Percentiles rank a stretch among this genome's conserved stretches.
Evolutionary conservation across 2,113 vertebrate species (phyloP).

Genomic region (Neotragus pygmaeus): DNA sequence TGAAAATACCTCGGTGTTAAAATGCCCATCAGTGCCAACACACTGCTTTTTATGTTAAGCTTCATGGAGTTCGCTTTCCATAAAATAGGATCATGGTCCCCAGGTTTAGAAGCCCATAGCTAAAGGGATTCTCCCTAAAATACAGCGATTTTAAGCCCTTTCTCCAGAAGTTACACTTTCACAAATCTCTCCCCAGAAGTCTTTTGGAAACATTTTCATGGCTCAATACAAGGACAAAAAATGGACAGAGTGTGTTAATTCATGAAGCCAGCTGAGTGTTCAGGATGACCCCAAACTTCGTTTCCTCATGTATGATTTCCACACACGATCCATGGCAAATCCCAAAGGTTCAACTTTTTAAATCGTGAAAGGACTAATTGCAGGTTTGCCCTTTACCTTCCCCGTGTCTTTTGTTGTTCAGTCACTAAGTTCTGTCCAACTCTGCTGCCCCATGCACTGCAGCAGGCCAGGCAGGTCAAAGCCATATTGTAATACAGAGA

Average conservation of each 20-base stretch:
- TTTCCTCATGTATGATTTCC: constrained; percentile 6
- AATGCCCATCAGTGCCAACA: not conserved
- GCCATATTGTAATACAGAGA: not conserved
- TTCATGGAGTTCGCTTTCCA: not conserved
- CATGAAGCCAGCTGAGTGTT: not conserved
- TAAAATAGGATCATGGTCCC: not conserved
- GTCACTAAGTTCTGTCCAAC: not conserved
- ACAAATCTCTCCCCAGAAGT: not conserved
- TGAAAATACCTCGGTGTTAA: not conserved
- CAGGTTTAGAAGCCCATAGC: not conserved
- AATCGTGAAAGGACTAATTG: not conserved
- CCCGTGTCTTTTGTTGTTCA: not conserved
- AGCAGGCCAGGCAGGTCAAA: not conserved
- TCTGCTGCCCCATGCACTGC: not conserved
- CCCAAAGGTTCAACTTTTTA: not conserved
- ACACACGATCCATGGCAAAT: not conserved
- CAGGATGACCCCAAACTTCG: not conserved
- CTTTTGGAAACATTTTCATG: constrained; percentile 3
- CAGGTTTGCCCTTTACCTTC: not conserved
- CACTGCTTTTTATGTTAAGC: not conserved
- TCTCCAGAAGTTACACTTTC: not conserved
- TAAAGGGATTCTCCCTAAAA: not conserved
- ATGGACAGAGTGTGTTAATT: not conserved
- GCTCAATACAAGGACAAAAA: not conserved
- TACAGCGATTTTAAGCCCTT: not conserved